Conservation (phyloP, 2,113 vertebrate genomes). For the Octodon degus region DNA sequence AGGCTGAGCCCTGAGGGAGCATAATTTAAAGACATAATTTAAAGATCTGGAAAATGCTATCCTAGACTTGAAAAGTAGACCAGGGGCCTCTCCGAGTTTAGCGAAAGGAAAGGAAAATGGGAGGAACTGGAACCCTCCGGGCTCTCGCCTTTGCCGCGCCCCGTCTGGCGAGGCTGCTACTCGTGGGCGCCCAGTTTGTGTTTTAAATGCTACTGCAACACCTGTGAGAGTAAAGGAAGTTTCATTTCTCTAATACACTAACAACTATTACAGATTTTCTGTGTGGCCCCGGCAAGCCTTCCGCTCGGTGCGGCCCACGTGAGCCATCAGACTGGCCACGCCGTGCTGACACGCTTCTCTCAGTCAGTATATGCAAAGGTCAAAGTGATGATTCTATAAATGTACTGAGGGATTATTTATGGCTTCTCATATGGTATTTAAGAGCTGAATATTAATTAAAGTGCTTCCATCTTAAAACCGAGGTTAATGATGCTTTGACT, state of each 20-base stretch:
- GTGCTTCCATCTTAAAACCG: not conserved
- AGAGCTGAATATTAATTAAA: not conserved
- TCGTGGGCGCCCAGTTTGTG: not conserved
- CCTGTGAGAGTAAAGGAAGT: not conserved
- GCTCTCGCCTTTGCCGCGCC: not conserved
- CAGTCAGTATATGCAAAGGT: not conserved
- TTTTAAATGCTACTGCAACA: not conserved
- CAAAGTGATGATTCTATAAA: not conserved
- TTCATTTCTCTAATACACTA: not conserved
- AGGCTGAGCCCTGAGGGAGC: not conserved
- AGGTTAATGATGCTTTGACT: not conserved
- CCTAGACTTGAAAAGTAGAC: conserved; percentile 26
- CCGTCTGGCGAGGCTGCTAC: not conserved
- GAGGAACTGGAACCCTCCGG: not conserved
- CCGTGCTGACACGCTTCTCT: not conserved
- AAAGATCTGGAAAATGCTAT: not conserved
- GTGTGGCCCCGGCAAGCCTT: not conserved
- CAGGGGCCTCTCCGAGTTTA: conserved; percentile 14
- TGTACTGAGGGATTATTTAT: conserved; percentile 16
- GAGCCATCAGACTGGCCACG: not conserved
- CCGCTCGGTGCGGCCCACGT: not conserved
- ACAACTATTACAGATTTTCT: not conserved
- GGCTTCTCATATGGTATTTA: not conserved
- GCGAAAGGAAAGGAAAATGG: not conserved
- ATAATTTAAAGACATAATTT: not conserved